These are phyloP conservation scores for Cebus imitator DNA, from an alignment of 2,113 vertebrate species.

Conservation along the genomic window DNA sequence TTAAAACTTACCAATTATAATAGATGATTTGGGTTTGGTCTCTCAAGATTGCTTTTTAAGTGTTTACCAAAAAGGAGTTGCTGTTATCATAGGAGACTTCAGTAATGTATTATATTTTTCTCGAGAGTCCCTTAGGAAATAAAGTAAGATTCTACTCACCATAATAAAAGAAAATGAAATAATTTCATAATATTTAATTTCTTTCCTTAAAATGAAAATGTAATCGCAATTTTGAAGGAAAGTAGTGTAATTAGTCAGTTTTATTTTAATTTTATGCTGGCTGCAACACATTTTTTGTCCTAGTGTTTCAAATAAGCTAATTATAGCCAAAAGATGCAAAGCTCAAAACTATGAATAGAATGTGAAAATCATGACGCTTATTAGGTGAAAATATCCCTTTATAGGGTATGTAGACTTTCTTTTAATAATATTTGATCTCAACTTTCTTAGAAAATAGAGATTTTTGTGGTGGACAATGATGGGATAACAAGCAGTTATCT, in stretches of 20 bases:
- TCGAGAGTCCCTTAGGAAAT: slow-evolving; percentile 56
- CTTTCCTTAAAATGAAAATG: slow-evolving; percentile 65
- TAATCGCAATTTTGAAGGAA: slow-evolving; percentile 59
- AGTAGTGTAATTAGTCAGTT: slow-evolving; percentile 12
- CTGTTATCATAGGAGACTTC: slow-evolving; percentile 5
- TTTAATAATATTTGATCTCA: neutral
- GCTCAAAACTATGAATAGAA: neutral
- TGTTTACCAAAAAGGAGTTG: slow-evolving; percentile 29
- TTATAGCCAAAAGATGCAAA: slow-evolving; percentile 34
- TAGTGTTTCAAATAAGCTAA: slow-evolving; percentile 37
- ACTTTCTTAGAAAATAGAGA: slow-evolving; percentile 24
- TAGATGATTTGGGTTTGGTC: slow-evolving; percentile 22
- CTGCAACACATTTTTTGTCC: neutral
- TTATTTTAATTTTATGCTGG: slow-evolving; percentile 52
- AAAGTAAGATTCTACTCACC: neutral
- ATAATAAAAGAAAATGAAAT: slow-evolving; percentile 67
- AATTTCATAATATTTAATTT: slow-evolving; percentile 65
- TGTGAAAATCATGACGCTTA: neutral
- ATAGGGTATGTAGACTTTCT: neutral
- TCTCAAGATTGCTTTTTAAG: slow-evolving; percentile 21
- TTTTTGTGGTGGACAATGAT: neutral
- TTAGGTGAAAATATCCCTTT: neutral
- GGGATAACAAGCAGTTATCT: neutral
- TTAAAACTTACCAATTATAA: slow-evolving; percentile 2
- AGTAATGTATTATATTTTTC: neutral